Evolutionary conservation across 2,888 invertebrate genomes (phyloP), one percentile per base, ranked within the genome.

Genomic region (Euproctis similis): DNA sequence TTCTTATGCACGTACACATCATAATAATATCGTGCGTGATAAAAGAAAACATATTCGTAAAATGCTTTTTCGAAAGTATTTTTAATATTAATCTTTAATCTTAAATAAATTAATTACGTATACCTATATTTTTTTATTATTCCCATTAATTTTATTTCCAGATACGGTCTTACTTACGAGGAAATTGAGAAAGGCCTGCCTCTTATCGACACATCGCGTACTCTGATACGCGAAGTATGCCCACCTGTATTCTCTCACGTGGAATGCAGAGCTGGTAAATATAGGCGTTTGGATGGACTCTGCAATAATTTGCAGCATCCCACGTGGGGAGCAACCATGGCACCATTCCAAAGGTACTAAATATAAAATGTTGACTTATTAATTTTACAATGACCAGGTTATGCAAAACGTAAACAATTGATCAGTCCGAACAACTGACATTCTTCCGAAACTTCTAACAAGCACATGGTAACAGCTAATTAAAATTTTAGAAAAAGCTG

Each of bases 301-400:
- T 96, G 96, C 76, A 96, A 94, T 49, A 96, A 96, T 65, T 78
- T 95, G 53, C 88, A 92, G 38, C 91, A 95, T 71, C 96, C 96
- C 0, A 93, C 94, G 0, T 96, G 95, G 95, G 96, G 95, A 1
- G 90, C 95, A 8, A 89, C 91, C 2, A 90, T 92, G 68, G 88
- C 94, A 7, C 94, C 95, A 1, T 95, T 95, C 80, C 91, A 93
- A 50, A 91, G 95, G 88, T 84, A 65, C 43, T 6, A n/a, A n/a
- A n/a, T n/a, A n/a, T n/a, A n/a, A n/a, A n/a, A n/a, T n/a, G n/a
- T n/a, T n/a, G n/a, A n/a, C n/a, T n/a, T n/a, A n/a, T n/a, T n/a
- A n/a, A n/a, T n/a, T n/a, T n/a, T n/a, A n/a, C n/a, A n/a, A n/a
- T n/a, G n/a, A n/a, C n/a, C n/a, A n/a, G n/a, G n/a, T n/a, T n/a